These are phyloP conservation scores for Acipenser oxyrinchus DNA, from an alignment of 2,797 vertebrate species.

Conservation along the genomic window DNA sequence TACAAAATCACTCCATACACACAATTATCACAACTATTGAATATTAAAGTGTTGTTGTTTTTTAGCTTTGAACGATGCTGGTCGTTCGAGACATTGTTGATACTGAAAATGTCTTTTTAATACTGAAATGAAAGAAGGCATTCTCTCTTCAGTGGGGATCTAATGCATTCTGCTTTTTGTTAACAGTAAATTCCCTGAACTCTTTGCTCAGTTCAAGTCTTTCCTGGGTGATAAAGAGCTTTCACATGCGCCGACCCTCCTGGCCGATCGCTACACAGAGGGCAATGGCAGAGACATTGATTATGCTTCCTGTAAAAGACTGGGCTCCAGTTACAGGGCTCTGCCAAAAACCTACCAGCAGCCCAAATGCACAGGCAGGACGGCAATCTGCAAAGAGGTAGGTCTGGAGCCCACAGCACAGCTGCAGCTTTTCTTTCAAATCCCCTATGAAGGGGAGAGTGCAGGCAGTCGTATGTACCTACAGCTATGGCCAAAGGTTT, in stretches of 20 bases:
- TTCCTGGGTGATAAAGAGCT: constrained; percentile 96
- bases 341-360: constrained; percentile 98
- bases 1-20: too few species aligned
- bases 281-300: constrained; percentile 89
- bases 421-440: background rate
- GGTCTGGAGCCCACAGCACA: background rate
- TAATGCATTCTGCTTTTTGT: constrained; percentile 16
- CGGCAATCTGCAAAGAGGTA: constrained; percentile 97
- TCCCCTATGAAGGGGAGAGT: too few species aligned
- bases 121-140: too few species aligned
- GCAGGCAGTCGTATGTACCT: too few species aligned
- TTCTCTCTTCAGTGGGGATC: background rate
- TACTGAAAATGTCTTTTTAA: too few species aligned
- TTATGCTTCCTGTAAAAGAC: constrained; percentile 94
- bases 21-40: too few species aligned
- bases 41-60: too few species aligned
- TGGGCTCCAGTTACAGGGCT: constrained; percentile 93
- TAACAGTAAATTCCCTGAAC: constrained; percentile 93
- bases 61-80: too few species aligned
- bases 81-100: too few species aligned
- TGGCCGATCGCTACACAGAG: constrained; percentile 87
- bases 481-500: too few species aligned
- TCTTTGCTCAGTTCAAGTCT: constrained; percentile 96
- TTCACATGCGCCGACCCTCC: constrained; percentile 76
- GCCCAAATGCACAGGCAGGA: constrained; percentile 93